Evolutionary conservation across 92 coral and sea anemone species (phyloP).

Genomic region (Isaurus tuberculatus): DNA sequence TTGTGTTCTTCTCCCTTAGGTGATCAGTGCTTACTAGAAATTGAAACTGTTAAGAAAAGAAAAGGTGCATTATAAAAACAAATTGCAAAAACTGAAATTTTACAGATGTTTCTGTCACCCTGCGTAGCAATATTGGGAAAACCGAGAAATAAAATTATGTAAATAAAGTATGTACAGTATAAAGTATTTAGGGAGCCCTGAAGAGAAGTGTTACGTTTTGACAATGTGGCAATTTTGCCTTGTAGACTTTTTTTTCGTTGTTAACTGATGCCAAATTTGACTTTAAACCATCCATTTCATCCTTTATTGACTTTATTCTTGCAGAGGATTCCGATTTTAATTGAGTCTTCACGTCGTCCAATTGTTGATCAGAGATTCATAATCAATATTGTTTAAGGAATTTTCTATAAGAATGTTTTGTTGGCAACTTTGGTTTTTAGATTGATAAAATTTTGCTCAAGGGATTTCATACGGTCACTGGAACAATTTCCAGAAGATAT

Average conservation of each 20-base stretch:
- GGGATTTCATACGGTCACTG: not conserved
- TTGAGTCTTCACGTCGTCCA: not conserved
- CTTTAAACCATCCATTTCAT: not conserved
- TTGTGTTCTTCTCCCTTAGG: not conserved
- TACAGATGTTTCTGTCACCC: not conserved
- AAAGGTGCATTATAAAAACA: not conserved
- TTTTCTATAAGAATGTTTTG: not conserved
- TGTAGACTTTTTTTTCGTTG: not conserved
- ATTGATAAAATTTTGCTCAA: not conserved
- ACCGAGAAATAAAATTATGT: not conserved
- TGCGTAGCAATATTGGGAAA: not conserved
- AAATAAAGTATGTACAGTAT: not conserved
- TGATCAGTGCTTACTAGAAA: not conserved
- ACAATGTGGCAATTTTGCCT: not conserved
- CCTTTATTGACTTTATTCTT: not conserved
- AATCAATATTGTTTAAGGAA: slow-evolving; percentile 1
- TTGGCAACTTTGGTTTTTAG: slow-evolving; percentile 18
- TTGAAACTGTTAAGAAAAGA: not conserved
- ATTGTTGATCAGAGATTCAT: not conserved
- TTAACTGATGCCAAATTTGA: not conserved
- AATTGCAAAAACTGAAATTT: not conserved
- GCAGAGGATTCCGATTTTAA: not conserved
- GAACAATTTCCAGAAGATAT: slow-evolving; percentile 1
- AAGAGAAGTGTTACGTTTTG: not conserved
- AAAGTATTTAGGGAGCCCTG: not conserved